Percentiles rank a stretch among this genome's conserved stretches.
Conservation (phyloP, 2,888 invertebrate species). For the Sminthurinus aureus region DNA sequence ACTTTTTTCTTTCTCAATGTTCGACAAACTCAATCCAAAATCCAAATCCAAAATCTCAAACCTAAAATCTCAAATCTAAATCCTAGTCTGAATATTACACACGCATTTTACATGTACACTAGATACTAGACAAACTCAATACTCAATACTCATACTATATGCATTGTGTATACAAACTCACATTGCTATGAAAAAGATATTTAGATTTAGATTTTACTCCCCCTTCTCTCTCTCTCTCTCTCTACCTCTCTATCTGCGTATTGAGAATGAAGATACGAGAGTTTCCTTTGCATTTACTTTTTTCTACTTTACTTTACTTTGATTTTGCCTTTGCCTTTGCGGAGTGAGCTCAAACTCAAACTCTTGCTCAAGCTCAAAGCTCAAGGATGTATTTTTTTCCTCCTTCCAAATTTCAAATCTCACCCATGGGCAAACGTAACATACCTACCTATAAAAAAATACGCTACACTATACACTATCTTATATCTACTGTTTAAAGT, state of each 20-base stretch:
- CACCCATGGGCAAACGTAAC: constrained; percentile 4
- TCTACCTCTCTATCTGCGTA: neutral
- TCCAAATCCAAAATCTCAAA: neutral
- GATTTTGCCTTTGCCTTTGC: neutral
- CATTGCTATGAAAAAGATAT: constrained; percentile 25
- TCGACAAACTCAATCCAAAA: constrained; percentile 50
- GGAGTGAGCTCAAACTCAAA: too few relatives aligned
- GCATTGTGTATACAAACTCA: neutral
- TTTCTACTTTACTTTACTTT: neutral
- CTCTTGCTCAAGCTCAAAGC: too few relatives aligned
- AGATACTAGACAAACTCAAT: neutral
- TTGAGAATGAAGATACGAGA: neutral
- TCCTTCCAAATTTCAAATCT: constrained; percentile 8
- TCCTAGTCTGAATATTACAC: too few relatives aligned
- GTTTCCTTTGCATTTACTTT: too few relatives aligned
- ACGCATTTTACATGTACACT: neutral
- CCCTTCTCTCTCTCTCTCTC: neutral
- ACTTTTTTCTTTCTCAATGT: constrained; percentile 46
- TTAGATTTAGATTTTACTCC: constrained; percentile 20
- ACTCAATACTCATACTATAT: neutral
- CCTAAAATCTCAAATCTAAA: neutral
- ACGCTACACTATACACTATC: too few relatives aligned
- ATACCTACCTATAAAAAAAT: neutral
- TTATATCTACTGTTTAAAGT: too few relatives aligned
- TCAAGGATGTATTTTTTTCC: neutral